phyloP scores from a whole-genome alignment of 2,888 invertebrate species.

The Priocnemis perturbator region DNA sequence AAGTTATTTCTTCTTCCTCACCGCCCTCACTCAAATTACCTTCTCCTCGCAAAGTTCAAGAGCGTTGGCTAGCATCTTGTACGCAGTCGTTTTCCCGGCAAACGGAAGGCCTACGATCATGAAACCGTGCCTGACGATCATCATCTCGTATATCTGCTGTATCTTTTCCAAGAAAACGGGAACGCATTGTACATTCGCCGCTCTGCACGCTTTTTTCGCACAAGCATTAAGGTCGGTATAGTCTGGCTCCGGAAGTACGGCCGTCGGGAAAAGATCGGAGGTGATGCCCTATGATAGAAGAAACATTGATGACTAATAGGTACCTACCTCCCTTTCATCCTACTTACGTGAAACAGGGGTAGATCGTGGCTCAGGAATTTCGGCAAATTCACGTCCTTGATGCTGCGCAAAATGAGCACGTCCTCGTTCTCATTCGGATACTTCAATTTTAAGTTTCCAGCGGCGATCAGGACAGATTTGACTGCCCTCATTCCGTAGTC shows the following conservation, averaged over 20 bases:
- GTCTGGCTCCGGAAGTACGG: constrained; percentile 81
- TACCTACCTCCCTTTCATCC: neutral
- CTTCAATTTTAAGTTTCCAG: constrained; percentile 80
- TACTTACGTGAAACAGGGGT: constrained; percentile 77
- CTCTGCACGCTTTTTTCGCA: constrained; percentile 80
- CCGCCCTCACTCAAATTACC: too few species aligned
- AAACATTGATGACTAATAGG: neutral
- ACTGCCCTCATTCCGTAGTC: constrained; percentile 84
- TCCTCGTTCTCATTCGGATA: constrained; percentile 80
- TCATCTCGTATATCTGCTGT: constrained; percentile 80
- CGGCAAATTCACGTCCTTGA: constrained; percentile 81
- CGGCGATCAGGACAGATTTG: constrained; percentile 80
- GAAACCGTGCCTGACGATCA: constrained; percentile 80
- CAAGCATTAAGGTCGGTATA: constrained; percentile 84
- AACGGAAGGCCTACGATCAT: constrained; percentile 80
- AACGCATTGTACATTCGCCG: constrained; percentile 88
- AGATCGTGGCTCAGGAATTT: constrained; percentile 80
- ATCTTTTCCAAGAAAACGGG: constrained; percentile 78
- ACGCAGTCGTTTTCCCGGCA: constrained; percentile 79
- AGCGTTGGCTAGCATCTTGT: constrained; percentile 76
- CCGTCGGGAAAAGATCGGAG: constrained; percentile 81
- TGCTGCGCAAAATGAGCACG: constrained; percentile 79
- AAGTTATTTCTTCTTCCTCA: neutral
- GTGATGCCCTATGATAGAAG: constrained; percentile 77
- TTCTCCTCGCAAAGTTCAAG: constrained; percentile 77